A percentile compares a stretch with the other conserved stretches of the same genome.
These are phyloP conservation scores for Chromoteleia sp. DNA, from an alignment of 2,888 invertebrate genomes.

Conservation along the genomic window DNA sequence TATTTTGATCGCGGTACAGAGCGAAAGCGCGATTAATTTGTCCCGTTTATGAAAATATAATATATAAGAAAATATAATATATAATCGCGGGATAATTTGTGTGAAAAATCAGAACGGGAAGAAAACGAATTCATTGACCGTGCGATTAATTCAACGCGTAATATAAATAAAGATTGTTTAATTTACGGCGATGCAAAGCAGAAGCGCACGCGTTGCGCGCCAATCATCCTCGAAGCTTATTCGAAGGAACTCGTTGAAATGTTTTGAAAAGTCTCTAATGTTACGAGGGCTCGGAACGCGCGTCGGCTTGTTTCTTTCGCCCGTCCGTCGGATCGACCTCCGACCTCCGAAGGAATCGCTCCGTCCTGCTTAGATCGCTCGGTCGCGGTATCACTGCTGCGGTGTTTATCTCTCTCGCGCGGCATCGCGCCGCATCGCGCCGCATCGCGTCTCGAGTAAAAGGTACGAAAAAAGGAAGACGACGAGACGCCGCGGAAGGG, in stretches of 20 bases:
- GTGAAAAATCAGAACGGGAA: too few species aligned
- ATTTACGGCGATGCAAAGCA: conserved; percentile 29
- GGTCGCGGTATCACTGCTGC: background rate
- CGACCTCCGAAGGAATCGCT: conserved; percentile 78
- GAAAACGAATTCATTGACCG: too few species aligned
- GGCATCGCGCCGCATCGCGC: conserved; percentile 28
- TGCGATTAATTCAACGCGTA: background rate
- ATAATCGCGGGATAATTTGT: too few species aligned
- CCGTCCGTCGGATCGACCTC: conserved; percentile 78
- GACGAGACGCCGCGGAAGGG: conserved; percentile 77
- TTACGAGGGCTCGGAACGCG: conserved; percentile 47
- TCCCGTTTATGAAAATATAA: too few species aligned
- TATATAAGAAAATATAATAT: too few species aligned
- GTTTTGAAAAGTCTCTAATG: conserved; percentile 67
- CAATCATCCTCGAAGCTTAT: conserved; percentile 47
- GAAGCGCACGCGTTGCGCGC: conserved; percentile 54
- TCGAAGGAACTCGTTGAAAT: conserved; percentile 70
- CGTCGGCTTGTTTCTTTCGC: conserved; percentile 65
- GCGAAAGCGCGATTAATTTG: too few species aligned
- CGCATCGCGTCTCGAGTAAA: conserved; percentile 49
- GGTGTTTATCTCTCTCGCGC: conserved; percentile 36
- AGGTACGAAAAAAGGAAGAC: conserved; percentile 75
- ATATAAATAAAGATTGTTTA: conserved; percentile 5
- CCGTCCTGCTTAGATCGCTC: conserved; percentile 55
- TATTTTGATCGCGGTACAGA: too few species aligned